phyloP scores from a whole-genome alignment of 2,113 vertebrate species.

The Sceloporus tristichus region DNA sequence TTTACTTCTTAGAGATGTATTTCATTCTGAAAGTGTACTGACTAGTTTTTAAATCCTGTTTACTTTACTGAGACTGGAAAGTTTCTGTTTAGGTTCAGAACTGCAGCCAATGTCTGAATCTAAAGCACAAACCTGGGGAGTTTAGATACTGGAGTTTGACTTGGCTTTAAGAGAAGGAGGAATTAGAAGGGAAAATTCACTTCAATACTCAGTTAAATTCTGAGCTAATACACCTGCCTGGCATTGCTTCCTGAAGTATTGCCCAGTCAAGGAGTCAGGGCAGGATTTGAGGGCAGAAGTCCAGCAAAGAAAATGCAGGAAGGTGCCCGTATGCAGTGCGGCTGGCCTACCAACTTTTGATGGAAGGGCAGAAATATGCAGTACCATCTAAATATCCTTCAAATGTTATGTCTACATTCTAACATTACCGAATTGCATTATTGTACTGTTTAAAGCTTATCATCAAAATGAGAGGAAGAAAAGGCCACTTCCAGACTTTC shows the following conservation, averaged over 20 bases:
- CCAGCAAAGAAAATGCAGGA: neutral
- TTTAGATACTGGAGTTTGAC: fast-evolving
- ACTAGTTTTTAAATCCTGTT: neutral
- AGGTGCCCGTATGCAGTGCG: neutral
- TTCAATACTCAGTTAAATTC: neutral
- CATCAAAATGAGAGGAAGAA: neutral
- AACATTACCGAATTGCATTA: slow-evolving; percentile 52
- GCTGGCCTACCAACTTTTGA: neutral
- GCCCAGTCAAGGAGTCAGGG: neutral
- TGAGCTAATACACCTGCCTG: slow-evolving; percentile 1
- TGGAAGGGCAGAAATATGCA: neutral
- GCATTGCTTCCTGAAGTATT: slow-evolving; percentile 31
- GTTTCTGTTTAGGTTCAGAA: neutral
- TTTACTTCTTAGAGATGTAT: neutral
- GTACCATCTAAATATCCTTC: neutral
- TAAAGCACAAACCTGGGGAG: neutral
- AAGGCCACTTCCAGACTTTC: neutral
- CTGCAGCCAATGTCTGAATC: neutral
- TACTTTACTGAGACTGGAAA: neutral
- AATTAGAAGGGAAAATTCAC: neutral
- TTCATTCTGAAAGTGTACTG: neutral
- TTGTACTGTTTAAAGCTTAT: slow-evolving; percentile 30
- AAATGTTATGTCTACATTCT: neutral
- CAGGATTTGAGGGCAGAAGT: neutral
- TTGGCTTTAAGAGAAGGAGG: neutral